Evolutionary conservation across 1,140 invertebrate species (phyloP).

Genomic region (Lutraria rhynchaena): DNA sequence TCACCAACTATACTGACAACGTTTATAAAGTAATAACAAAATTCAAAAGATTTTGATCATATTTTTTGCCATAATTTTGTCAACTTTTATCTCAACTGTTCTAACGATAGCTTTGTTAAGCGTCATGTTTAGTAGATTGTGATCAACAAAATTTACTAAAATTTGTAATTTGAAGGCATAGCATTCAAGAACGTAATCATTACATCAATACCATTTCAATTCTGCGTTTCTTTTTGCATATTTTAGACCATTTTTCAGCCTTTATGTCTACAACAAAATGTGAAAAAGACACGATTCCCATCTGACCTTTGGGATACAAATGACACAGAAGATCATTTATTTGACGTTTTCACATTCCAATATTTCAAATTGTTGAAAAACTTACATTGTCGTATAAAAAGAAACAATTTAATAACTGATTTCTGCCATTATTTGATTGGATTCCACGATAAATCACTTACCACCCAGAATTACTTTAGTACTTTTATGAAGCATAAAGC

Average conservation of each 20-base stretch:
- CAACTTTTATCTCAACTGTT: constrained; percentile 20
- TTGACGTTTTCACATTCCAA: too few species aligned
- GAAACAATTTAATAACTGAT: constrained; percentile 51
- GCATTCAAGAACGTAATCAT: constrained; percentile 27
- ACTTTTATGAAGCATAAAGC: too few species aligned
- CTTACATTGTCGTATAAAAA: constrained; percentile 15
- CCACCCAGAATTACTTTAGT: too few species aligned
- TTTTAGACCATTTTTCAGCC: neutral
- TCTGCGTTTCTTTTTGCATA: constrained; percentile 44
- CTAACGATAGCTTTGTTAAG: too few species aligned
- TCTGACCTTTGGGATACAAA: too few species aligned
- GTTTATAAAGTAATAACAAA: constrained; percentile 30
- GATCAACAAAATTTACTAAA: neutral
- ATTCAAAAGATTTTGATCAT: constrained; percentile 42
- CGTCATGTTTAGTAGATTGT: too few species aligned
- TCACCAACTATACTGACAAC: constrained; percentile 23
- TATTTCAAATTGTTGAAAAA: neutral
- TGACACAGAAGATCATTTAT: too few species aligned
- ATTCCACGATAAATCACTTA: constrained; percentile 10
- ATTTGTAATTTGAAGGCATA: constrained; percentile 29
- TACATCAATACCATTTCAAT: constrained; percentile 51
- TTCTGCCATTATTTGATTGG: constrained; percentile 16
- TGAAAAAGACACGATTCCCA: too few species aligned
- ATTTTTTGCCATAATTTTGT: constrained; percentile 36
- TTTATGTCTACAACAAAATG: too few species aligned